Evolutionary conservation across 2,113 vertebrate species (phyloP), one percentile per base, ranked within the genome.

Genomic region (Oreocharis arfaki): DNA sequence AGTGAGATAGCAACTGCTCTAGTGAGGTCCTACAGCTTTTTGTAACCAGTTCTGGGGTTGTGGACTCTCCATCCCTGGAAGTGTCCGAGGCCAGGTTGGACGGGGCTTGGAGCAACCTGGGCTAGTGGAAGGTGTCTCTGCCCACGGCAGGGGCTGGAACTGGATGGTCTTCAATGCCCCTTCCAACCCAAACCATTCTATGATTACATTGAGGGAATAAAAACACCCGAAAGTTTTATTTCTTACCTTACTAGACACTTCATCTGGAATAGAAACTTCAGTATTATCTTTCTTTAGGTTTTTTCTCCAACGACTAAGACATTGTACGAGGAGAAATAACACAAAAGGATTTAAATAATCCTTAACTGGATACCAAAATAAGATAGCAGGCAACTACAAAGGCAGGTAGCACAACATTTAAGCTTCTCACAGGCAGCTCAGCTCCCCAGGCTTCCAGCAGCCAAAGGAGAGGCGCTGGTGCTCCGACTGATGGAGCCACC

Each of bases 301-400:
- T 91, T 75, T 39, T 11, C 55, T 27, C 27, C 13, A 65, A 10
- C 17, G 10, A 65, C 16, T 26, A 61, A 60, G 56, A 92, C 21
- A 55, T 13, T 20, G 24, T 37, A 73, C 9, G 5, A 95, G 32
- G 56, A 39, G 7, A 95, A 95, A 73, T 22, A 84, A 49, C 21
- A 42, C 42, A 90, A 69, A 63, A 55, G 22, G 17, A 53, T 63
- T 95, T 74, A 64, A 75, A 75, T 88, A 95, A 87, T 61, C 86
- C 37, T 86, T 83, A 75, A 90, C 37, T 70, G 26, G 41, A 68
- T 26, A 79, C 2, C 83, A 77, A 96, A 85, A 91, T 50, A 77
- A 95, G 79, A 93, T 9, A 30, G 35, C 52, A 93, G 24, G 16
- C 13, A 71, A 59, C 41, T 56, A 52, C 19, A 75, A 97, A 96